Percentiles rank a stretch among this genome's conserved stretches.
Conservation (phyloP, 2,888 invertebrate genomes). For the Caenorhabditis parvicauda region DNA sequence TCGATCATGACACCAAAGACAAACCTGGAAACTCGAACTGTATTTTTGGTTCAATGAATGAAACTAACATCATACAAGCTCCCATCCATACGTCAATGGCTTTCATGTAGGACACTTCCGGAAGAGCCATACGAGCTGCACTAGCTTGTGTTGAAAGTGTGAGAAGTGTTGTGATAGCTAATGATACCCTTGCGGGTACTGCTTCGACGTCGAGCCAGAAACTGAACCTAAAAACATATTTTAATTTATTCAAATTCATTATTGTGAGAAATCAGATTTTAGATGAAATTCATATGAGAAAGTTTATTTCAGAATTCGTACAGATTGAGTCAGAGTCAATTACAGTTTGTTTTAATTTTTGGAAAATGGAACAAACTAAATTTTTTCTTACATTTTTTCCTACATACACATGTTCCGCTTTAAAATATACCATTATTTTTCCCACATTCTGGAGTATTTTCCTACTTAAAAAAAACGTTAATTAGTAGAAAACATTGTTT, state of each 20-base stretch:
- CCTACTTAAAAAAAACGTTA: no score
- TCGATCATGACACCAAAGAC: conserved; percentile 55
- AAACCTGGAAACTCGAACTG: conserved; percentile 31
- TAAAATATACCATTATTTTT: no score
- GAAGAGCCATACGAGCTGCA: conserved; percentile 60
- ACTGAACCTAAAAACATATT: conserved; percentile 68
- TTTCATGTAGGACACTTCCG: conserved; percentile 57
- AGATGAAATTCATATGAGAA: no score
- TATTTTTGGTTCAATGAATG: conserved; percentile 5
- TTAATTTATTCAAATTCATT: neutral
- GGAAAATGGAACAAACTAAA: no score
- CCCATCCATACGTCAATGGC: conserved; percentile 59
- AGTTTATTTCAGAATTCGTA: no score
- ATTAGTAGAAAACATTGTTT: neutral
- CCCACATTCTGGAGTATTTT: neutral
- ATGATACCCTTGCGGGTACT: conserved; percentile 66
- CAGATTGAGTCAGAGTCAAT: no score
- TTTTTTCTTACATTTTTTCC: no score
- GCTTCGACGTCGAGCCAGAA: conserved; percentile 69
- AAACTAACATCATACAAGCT: conserved; percentile 50
- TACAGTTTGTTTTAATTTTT: no score
- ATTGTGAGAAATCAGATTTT: neutral
- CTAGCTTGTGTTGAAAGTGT: conserved; percentile 60
- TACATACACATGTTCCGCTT: neutral
- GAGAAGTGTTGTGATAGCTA: conserved; percentile 60